Evolutionary conservation across 1,140 invertebrate species (phyloP), one percentile per base, ranked within the genome.

Genomic region (Halictus rubicundus): DNA sequence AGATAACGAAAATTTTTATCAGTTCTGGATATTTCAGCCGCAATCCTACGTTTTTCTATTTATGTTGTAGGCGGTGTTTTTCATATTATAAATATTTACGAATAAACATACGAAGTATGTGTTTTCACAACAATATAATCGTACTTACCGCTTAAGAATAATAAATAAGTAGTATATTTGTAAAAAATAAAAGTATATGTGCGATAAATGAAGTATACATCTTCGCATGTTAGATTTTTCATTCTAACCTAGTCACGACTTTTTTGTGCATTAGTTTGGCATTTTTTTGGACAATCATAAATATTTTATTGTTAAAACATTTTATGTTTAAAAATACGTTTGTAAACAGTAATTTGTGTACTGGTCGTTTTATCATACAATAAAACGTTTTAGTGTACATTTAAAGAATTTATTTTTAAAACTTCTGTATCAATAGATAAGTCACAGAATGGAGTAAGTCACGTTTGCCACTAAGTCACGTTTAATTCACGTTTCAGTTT

Each of bases 401-500:
- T 10, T 12, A 54, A 12, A 49, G 23, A 39, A 27, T 25, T 12
- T 71, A 16, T 25, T 63, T 73, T 73, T 65, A 2, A 39, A n/a
- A n/a, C 23, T 68, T 42, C 5, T 25, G 10, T 32, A 64, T 64
- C 12, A 27, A 46, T n/a, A 54, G 16, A 78, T 65, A 21, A 42
- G 27, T 16, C 19, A 21, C 52, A 14, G 42, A 65, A 65, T 59
- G 49, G 39, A 75, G n/a, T 63, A 65, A 72, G 46, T 86, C 81
- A 87, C 81, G 84, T 83, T 83, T 86, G 0, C 14, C 21, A 52
- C 73, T 39, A 79, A 90, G 88, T 92, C 91, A 91, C 90, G 90
- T 92, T 92, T 92, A 76, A 91, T 87, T 92, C 91, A 93, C 91
- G 91, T 91, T 92, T 92, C 81, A 61, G 65, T 84, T 80, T 78